phyloP scores from a whole-genome alignment of 1,140 invertebrate genomes.

The Streblospio benedicti region DNA sequence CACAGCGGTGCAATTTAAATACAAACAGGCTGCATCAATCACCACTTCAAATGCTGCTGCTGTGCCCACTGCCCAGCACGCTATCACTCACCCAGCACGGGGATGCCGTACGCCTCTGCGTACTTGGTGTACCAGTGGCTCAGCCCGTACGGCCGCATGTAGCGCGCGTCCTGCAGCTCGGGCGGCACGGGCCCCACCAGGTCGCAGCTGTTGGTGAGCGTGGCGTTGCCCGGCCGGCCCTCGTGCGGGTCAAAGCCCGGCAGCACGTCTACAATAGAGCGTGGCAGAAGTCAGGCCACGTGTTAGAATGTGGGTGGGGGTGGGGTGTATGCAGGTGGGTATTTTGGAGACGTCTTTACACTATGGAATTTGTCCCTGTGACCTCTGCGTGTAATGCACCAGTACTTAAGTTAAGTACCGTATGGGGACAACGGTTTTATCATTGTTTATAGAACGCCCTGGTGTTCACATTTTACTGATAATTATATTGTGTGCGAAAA shows the following conservation, averaged over 20 bases:
- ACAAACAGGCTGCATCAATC: background rate
- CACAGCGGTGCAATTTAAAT: background rate
- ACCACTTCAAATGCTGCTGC: background rate
- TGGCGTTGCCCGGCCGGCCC: constrained; percentile 21
- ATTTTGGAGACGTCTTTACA: too few species aligned
- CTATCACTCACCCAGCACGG: constrained; percentile 27
- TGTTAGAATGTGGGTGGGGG: too few species aligned
- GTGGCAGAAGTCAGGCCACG: too few species aligned
- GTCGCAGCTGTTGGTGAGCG: constrained; percentile 20
- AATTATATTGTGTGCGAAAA: too few species aligned
- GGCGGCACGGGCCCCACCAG: constrained; percentile 20
- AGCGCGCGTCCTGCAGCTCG: constrained; percentile 5
- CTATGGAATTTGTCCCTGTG: too few species aligned
- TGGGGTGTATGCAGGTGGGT: too few species aligned
- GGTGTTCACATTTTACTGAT: too few species aligned
- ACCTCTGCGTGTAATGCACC: too few species aligned
- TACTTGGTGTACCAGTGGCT: constrained; percentile 32
- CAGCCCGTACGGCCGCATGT: constrained; percentile 24
- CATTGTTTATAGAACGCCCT: too few species aligned
- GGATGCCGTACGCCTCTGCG: constrained; percentile 37
- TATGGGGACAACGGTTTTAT: too few species aligned
- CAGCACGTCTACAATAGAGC: too few species aligned
- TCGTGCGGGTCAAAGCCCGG: background rate
- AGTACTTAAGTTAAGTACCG: too few species aligned
- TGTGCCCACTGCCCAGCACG: background rate